Base-by-base conservation (phyloP, 2,888 invertebrate species). In the Tillus elongatus region DNA sequence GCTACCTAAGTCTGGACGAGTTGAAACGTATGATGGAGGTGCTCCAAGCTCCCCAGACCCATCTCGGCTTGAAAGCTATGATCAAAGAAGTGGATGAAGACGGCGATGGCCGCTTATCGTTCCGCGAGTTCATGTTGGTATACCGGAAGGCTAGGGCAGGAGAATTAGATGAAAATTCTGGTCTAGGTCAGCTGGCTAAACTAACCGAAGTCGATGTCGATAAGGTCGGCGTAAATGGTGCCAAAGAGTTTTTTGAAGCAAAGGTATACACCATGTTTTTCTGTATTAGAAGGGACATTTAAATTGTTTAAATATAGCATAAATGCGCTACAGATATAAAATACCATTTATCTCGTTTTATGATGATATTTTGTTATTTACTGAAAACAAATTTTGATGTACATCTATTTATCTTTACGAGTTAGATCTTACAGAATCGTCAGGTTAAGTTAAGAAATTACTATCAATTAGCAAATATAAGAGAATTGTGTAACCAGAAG, bases 11-110 rank as follows among this genome's bases (percentile, higher is more conserved):
- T 64, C 69, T 96, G 46, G 77, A 77, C 14, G 95, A 96, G 66
- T 70, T 96, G 47, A 96, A 96, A 65, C 71, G 83, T 14, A 93
- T 95, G 92, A 95, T 95, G 95, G 96, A 96, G 66, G 82, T 88
- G 42, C 68, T 96, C 37, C 91, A 89, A 6, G 92, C 89, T 2
- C 95, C 96, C 9, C 96, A 96, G 67, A 96, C 96, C 0, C 95
- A 96, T 66, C 71, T 96, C 36, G 89, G 89, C 0, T 73, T 96
- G 14, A 96, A 96, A 64, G 82, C 81, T 24, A 95, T 96, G 92
- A 96, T 96, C 56, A 76, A 83, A 43, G 89, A 89, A 64, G 86
- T 89, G 3, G 89, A 89, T 58, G 89, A 88, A 60, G 89, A 90
- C 58, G 73, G 76, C 26, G 89, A 90, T 63, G 81, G 79, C 43